Conservation (phyloP, 1,140 invertebrate genomes). For the Metopolophium dirhodum region DNA sequence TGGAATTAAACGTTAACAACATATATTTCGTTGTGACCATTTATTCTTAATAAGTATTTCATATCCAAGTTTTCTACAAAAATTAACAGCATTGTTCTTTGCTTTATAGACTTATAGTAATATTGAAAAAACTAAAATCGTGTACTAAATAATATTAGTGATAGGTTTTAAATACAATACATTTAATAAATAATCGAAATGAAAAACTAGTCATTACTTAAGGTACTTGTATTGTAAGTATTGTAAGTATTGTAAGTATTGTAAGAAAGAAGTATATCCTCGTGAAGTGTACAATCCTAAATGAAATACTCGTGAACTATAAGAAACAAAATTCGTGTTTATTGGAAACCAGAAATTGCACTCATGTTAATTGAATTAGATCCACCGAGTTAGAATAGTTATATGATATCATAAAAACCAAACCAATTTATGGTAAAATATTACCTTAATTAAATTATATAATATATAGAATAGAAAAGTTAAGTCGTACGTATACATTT, state of each 20-base stretch:
- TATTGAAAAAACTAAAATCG: not conserved
- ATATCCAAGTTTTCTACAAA: not conserved
- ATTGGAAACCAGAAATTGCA: not conserved
- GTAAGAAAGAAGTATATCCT: no score
- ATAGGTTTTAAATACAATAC: no score
- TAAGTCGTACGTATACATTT: not conserved
- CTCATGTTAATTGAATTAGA: not conserved
- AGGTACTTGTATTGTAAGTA: not conserved
- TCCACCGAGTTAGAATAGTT: not conserved
- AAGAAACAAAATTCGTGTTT: constrained; percentile 7
- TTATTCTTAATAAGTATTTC: not conserved
- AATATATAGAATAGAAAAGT: not conserved
- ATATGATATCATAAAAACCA: not conserved
- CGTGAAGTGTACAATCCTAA: not conserved
- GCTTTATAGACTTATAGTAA: not conserved
- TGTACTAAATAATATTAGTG: not conserved
- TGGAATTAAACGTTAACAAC: not conserved
- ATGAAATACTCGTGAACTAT: not conserved
- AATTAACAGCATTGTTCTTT: not conserved
- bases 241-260: not conserved
- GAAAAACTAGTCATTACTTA: not conserved
- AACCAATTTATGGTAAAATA: not conserved
- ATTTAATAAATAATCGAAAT: not conserved
- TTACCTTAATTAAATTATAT: not conserved
- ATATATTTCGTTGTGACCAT: not conserved